Evolutionary conservation across 1,140 invertebrate genomes (phyloP), one percentile per base, ranked within the genome.

Genomic region (Proales similis): DNA sequence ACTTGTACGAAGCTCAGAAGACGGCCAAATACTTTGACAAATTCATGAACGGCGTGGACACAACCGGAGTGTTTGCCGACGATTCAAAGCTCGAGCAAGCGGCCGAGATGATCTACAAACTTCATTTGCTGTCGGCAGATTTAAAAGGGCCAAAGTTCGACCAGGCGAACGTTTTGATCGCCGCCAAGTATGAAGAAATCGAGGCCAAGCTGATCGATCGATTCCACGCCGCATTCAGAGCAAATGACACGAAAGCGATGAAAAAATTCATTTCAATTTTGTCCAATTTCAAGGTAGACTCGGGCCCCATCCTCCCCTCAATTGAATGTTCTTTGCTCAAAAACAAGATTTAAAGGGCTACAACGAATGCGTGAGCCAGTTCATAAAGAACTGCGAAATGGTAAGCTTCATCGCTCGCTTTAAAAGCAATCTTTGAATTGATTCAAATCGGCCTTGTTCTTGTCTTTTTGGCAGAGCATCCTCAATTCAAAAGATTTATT

Each of bases 41-140:
- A 45, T 61, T 61, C 38, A 45, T 61, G 39, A 45, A 61, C 38
- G 57, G 39, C 2, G 47, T 45, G 7, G 57, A 61, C 27, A 45
- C 45, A 26, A 61, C 29, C 38, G 39, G 39, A 7, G 39, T 61
- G n/a, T 61, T 61, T 61, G 39, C 39, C 22, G 57, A 61, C 17
- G 57, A 45, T 30, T 61, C 57, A 26, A 61, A 90, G 83, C 76
- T 97, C 32, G 86, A 89, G 73, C 87, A 95, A 78, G 90, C 92
- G 33, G 94, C 94, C n/a, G 92, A 97, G 80, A 84, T 98, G 2
- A 96, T 98, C 68, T 90, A 96, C 76, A 97, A 98, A 71, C 77
- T 99, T 4, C 85, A 93, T 71, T n/a, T 57, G 22, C 20, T 57
- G 11, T 57, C 51, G 11, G 32, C 12, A 42, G 51, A 57, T 42